These are phyloP conservation scores for Apis dorsata DNA, from an alignment of 1,140 invertebrate species.

Conservation along the genomic window DNA sequence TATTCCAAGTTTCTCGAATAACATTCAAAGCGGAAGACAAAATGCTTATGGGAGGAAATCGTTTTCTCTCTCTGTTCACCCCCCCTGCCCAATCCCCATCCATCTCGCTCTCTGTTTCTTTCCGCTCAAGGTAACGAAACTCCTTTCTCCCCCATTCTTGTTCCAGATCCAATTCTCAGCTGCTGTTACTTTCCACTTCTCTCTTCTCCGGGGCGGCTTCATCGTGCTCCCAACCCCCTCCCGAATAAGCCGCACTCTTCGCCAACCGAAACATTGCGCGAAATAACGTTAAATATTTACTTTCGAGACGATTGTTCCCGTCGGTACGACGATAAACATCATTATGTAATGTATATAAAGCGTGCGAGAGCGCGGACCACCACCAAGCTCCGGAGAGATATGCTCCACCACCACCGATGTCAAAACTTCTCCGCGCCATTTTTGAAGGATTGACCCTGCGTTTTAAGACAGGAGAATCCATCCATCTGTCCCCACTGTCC, in stretches of 20 bases:
- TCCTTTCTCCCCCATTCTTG: constrained; percentile 36
- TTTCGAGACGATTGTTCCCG: constrained; percentile 77
- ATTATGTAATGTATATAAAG: constrained; percentile 81
- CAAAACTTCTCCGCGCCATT: constrained; percentile 42
- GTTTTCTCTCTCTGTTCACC: constrained; percentile 35
- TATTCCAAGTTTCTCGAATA: constrained; percentile 67
- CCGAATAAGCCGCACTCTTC: constrained; percentile 47
- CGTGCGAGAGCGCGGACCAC: constrained; percentile 27
- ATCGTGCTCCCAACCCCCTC: neutral
- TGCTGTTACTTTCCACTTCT: constrained; percentile 3
- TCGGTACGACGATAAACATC: constrained; percentile 79
- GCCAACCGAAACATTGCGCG: constrained; percentile 78
- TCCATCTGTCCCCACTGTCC: constrained; percentile 63
- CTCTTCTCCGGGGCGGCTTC: constrained; percentile 4
- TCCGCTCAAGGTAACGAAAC: constrained; percentile 32
- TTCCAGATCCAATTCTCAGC: constrained; percentile 65
- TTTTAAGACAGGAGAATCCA: constrained; percentile 19
- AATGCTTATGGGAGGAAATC: constrained; percentile 53
- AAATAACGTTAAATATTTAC: constrained; percentile 81
- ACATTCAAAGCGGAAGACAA: constrained; percentile 59
- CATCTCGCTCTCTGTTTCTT: constrained; percentile 17
- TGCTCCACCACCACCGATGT: neutral
- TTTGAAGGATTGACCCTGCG: constrained; percentile 49
- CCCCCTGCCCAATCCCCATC: neutral
- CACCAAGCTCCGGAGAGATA: constrained; percentile 46